Percentiles rank a stretch among this genome's conserved stretches.
Evolutionary conservation across 2,113 vertebrate species (phyloP).

Genomic region (Sakesphorus luctuosus): DNA sequence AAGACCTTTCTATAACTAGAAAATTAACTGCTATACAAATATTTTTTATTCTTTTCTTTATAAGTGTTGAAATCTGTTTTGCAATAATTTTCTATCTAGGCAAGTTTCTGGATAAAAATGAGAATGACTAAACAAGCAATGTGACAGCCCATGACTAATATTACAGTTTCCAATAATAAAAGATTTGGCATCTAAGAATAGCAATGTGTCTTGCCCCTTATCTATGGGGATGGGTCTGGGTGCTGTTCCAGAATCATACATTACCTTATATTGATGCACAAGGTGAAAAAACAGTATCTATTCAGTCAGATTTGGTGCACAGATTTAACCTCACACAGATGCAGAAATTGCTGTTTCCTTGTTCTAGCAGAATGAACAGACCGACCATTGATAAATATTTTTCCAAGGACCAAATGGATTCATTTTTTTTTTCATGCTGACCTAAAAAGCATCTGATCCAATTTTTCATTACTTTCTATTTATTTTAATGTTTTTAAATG

Average conservation of each 20-base stretch:
- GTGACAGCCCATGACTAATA: neutral
- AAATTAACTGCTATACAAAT: neutral
- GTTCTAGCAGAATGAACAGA: neutral
- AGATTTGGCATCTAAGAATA: neutral
- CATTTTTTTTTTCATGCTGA: neutral
- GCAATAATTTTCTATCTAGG: neutral
- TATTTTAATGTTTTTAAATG: neutral
- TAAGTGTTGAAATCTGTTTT: neutral
- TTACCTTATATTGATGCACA: neutral
- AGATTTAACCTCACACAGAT: neutral
- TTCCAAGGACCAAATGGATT: neutral
- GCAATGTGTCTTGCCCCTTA: neutral
- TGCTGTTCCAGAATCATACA: neutral
- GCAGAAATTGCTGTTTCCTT: neutral
- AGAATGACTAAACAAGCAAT: neutral
- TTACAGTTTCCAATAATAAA: neutral
- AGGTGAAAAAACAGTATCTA: rapidly evolving
- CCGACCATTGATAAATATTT: neutral
- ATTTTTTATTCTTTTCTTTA: neutral
- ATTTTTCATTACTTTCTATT: neutral
- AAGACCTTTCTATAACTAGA: neutral
- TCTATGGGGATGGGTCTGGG: neutral
- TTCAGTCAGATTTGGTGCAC: neutral
- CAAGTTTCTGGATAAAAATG: neutral
- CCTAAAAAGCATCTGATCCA: neutral